Evolutionary conservation across 2,113 vertebrate genomes (phyloP).

Genomic region (Verasper variegatus): DNA sequence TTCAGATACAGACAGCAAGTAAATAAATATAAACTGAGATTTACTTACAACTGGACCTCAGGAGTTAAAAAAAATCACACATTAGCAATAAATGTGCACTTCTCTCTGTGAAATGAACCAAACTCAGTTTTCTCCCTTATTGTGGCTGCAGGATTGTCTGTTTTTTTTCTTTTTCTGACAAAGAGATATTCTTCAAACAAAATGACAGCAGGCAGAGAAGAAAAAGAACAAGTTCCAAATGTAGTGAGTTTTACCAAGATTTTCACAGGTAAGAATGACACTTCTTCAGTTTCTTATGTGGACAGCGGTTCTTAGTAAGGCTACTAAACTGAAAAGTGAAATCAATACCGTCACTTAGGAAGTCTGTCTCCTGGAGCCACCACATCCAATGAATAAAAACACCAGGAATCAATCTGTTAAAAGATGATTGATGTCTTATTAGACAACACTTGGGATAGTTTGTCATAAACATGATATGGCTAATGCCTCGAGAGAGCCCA

Average conservation of each 20-base stretch:
- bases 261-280: conserved; percentile 5
- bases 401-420: neutral
- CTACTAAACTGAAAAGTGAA: neutral
- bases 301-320: neutral
- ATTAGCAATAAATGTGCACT: conserved; percentile 2
- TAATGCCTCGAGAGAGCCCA: neutral
- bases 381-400: neutral
- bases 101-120: conserved; percentile 6
- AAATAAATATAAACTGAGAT: neutral
- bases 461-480: neutral
- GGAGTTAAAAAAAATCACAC: neutral
- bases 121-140: neutral
- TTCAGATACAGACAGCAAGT: neutral
- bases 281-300: neutral
- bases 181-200: conserved; percentile 26
- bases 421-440: conserved; percentile 5
- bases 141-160: conserved; percentile 21
- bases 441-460: neutral
- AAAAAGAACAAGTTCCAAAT: conserved; percentile 8
- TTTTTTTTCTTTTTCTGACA: neutral
- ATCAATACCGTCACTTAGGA: conserved; percentile 4
- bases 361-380: conserved; percentile 1
- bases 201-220: conserved; percentile 28
- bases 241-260: neutral
- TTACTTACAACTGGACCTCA: neutral